These are phyloP conservation scores for Sarcophaga variegata DNA, from an alignment of 2,888 invertebrate genomes.

Conservation along the genomic window DNA sequence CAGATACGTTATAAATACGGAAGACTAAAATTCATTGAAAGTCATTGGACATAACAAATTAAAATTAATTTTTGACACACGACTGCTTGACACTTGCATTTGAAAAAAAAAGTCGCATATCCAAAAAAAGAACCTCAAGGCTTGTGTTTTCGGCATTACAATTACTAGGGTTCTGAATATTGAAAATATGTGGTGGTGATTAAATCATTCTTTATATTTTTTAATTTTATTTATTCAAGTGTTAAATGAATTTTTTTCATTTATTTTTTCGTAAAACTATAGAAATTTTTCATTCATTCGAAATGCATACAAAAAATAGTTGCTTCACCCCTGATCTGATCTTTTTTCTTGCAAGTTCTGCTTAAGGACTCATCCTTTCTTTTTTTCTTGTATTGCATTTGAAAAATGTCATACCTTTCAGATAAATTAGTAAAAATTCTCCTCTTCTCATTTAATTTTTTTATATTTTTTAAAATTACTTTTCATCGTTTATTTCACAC, in stretches of 20 bases:
- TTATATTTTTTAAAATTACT: conserved; percentile 37
- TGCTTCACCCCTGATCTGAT: conserved; percentile 38
- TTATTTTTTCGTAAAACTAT: conserved; percentile 27
- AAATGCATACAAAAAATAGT: conserved; percentile 6
- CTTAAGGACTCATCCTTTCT: conserved; percentile 36
- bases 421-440: conserved; percentile 66
- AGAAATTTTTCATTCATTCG: conserved; percentile 40
- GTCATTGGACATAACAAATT: conserved; percentile 80
- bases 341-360: conserved; percentile 28
- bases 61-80: conserved; percentile 81
- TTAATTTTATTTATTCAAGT: conserved; percentile 77
- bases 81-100: conserved; percentile 73
- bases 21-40: conserved; percentile 60
- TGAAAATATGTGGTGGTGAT: conserved; percentile 61
- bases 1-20: background rate
- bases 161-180: conserved; percentile 73
- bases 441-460: conserved; percentile 22
- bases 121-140: background rate
- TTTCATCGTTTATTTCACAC: conserved; percentile 49
- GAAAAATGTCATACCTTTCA: conserved; percentile 80
- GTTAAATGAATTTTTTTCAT: conserved; percentile 74
- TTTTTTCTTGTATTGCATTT: conserved; percentile 56
- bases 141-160: conserved; percentile 70
- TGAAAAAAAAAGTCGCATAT: conserved; percentile 15
- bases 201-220: background rate